Conservation (phyloP, 1,140 invertebrate species). For the Hyposmocoma kahamanoa region DNA sequence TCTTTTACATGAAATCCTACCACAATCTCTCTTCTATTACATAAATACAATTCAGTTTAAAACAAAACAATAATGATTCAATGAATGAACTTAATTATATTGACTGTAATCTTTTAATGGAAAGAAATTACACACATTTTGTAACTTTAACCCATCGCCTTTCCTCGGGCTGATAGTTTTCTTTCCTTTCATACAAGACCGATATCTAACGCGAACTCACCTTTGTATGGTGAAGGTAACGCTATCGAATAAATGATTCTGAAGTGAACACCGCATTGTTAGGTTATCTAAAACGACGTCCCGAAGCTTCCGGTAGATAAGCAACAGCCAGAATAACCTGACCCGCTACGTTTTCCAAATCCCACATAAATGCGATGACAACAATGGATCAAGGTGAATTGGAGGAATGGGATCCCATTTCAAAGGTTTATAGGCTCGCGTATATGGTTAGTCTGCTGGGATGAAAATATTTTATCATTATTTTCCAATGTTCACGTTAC, state of each 20-base stretch:
- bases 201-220: slow-evolving; percentile 6
- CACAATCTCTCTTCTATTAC: no score
- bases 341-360: slow-evolving; percentile 19
- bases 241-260: slow-evolving; percentile 48
- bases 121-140: no score
- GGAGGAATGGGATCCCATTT: background rate
- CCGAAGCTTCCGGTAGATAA: slow-evolving; percentile 24
- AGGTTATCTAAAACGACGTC: slow-evolving; percentile 45
- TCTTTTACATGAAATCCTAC: no score
- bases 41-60: no score
- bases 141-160: no score
- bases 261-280: slow-evolving; percentile 48
- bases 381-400: background rate
- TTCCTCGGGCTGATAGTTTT: no score
- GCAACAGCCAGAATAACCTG: slow-evolving; percentile 36
- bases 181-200: background rate
- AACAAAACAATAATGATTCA: no score
- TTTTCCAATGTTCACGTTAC: no score
- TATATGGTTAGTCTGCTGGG: background rate
- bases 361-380: background rate
- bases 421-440: slow-evolving; percentile 1
- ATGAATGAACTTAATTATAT: no score
- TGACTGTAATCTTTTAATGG: no score
- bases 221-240: slow-evolving; percentile 32
- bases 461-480: slow-evolving; percentile 2